phyloP scores from a whole-genome alignment of 2,888 invertebrate species.

The Ophioninae sp. region DNA sequence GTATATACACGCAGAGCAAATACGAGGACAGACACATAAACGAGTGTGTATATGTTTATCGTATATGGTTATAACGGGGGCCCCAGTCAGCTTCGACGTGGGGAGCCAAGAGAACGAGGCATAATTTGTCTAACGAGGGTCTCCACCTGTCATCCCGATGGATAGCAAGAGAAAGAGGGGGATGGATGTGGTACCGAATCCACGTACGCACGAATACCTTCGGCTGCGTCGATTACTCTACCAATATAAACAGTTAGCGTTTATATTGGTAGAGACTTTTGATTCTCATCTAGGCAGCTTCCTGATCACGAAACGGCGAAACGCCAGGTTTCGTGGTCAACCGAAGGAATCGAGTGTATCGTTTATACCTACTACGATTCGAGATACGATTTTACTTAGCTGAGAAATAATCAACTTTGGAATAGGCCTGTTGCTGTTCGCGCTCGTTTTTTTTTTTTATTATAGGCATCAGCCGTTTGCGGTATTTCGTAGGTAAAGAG shows the following conservation, averaged over 20 bases:
- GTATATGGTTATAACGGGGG: conserved; percentile 32
- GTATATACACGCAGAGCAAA: conserved; percentile 23
- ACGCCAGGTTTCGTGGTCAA: background rate
- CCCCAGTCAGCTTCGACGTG: conserved; percentile 63
- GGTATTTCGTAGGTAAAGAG: background rate
- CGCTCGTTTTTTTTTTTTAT: background rate
- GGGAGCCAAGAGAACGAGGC: conserved; percentile 70
- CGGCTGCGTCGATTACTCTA: conserved; percentile 39
- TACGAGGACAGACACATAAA: conserved; percentile 10
- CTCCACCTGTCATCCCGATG: conserved; percentile 76
- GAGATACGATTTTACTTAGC: background rate
- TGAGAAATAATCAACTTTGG: background rate
- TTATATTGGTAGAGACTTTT: background rate
- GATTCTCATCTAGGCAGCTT: conserved; percentile 17
- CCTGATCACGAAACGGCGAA: background rate
- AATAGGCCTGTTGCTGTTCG: background rate
- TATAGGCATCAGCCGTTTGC: background rate
- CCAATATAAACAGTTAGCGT: conserved; percentile 24
- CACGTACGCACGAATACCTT: background rate
- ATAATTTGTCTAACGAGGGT: conserved; percentile 80
- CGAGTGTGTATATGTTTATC: conserved; percentile 18
- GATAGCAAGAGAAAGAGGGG: conserved; percentile 39
- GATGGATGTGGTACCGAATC: conserved; percentile 62
- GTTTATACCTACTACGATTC: background rate
- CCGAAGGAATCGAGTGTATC: background rate